Evolutionary conservation across 2,888 invertebrate genomes (phyloP), one percentile per base, ranked within the genome.

Genomic region (Ectemnius cavifrons): DNA sequence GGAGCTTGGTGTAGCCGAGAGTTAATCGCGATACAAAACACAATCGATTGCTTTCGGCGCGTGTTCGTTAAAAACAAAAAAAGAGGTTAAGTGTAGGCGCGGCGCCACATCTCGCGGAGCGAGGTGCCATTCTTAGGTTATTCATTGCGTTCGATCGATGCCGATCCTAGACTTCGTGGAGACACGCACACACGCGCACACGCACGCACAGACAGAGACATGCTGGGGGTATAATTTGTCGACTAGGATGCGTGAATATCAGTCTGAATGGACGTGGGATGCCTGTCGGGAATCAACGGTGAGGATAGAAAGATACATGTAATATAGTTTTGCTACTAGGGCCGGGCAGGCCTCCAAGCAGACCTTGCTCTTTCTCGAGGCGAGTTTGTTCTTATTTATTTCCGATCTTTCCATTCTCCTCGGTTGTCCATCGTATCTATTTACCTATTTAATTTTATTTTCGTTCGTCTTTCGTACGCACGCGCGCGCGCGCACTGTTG

Each of bases 301-400:
- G 69, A 73, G 69, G 80, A 79, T 77, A 72, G 78, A 79, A 73
- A 81, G 71, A 75, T 65, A 63, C 63, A 64, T 83, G 73, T 79
- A 74, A 76, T 77, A 74, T 78, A 83, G 77, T 78, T 78, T 77
- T 82, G 80, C 75, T 83, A 79, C 77, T 69, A 79, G 59, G 66
- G 73, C 28, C 73, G 80, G 77, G 77, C 63, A 59, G 71, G 75
- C 71, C 73, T 67, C 77, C 14, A 45, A 56, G 65, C 75, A 63
- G 69, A 59, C 20, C 49, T 52, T 6, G 2, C 49, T 58, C 23
- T 66, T 68, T 58, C 71, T 28, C 73, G 66, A 62, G 73, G 70
- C 71, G 58, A 62, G 75, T 80, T 74, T 70, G 65, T 78, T 45
- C 49, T 73, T 82, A 82, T 82, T 82, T 82, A 82, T 82, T 82